Percentiles rank a stretch among this genome's conserved stretches.
Conservation (phyloP, 2,888 invertebrate species). For the Pemphredon lugubris region DNA sequence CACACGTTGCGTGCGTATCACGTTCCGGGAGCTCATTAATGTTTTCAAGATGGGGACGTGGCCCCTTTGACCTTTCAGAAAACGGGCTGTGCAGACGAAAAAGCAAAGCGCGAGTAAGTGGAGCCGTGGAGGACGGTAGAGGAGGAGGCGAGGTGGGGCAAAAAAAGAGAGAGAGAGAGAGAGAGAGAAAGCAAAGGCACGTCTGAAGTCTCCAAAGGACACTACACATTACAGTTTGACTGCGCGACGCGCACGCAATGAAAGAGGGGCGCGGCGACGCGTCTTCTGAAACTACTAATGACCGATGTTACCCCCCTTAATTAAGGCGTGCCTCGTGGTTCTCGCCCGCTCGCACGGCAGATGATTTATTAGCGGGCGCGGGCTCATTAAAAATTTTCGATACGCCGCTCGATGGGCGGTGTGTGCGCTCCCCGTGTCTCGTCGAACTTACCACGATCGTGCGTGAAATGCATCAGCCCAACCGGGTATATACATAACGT, state of each 20-base stretch:
- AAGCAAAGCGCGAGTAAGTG: conserved; percentile 52
- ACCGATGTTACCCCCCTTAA: conserved; percentile 42
- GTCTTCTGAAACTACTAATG: conserved; percentile 41
- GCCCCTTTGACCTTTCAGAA: conserved; percentile 63
- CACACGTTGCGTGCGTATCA: conserved; percentile 45
- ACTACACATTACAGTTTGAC: conserved; percentile 42
- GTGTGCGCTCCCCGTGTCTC: no score
- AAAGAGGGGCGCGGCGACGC: conserved; percentile 29
- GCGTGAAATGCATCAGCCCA: no score
- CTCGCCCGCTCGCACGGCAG: conserved; percentile 18
- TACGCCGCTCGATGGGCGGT: no score
- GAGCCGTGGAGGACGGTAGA: conserved; percentile 10
- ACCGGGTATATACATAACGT: no score
- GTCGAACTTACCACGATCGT: no score
- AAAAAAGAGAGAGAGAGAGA: conserved; percentile 13
- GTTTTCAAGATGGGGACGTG: conserved; percentile 60
- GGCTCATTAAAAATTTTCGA: no score
- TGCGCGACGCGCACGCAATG: conserved; percentile 32
- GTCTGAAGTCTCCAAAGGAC: conserved; percentile 59
- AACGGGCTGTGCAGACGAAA: conserved; percentile 56
- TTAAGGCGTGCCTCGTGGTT: conserved; percentile 52
- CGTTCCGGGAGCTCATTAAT: conserved; percentile 63
- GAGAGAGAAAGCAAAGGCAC: conserved; percentile 48
- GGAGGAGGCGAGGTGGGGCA: no score
- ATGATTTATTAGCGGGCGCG: conserved; percentile 34